Evolutionary conservation across 35 echinoderm and acorn worm species (phyloP).

Genomic region (Apostichopus parvimensis): DNA sequence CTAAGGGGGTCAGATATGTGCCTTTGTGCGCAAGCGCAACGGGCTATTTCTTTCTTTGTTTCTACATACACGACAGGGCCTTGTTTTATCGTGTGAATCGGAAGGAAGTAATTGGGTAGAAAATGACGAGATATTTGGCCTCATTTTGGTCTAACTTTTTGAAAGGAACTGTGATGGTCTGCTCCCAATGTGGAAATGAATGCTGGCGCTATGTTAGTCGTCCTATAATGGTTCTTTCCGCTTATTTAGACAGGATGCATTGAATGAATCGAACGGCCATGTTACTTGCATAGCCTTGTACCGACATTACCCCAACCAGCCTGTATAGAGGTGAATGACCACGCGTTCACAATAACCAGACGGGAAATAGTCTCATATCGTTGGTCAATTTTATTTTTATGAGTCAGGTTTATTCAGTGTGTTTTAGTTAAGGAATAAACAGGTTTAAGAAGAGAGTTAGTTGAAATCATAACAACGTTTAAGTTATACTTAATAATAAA

Average conservation of each 20-base stretch:
- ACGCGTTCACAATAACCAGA: neutral
- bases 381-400: slow-evolving; percentile 7
- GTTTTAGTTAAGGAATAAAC: neutral
- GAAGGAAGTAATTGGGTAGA: neutral
- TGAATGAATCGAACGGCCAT: neutral
- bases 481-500: neutral
- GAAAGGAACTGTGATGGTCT: slow-evolving; percentile 30
- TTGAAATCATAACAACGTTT: neutral
- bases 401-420: neutral
- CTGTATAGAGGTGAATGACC: slow-evolving; percentile 32
- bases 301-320: neutral
- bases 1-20: neutral
- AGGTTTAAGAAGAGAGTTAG: neutral
- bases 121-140: slow-evolving; percentile 32
- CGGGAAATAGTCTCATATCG: neutral
- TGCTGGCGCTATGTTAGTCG: slow-evolving; percentile 32
- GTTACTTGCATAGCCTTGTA: neutral
- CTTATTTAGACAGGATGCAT: neutral
- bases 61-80: neutral
- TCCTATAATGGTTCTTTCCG: slow-evolving; percentile 31
- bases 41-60: neutral
- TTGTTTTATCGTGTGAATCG: slow-evolving; percentile 6
- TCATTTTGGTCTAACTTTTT: slow-evolving; percentile 38
- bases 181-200: neutral
- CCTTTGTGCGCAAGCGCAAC: slow-evolving; percentile 4